Evolutionary conservation across 2,888 invertebrate genomes (phyloP).

Genomic region (Cerastoderma edule): DNA sequence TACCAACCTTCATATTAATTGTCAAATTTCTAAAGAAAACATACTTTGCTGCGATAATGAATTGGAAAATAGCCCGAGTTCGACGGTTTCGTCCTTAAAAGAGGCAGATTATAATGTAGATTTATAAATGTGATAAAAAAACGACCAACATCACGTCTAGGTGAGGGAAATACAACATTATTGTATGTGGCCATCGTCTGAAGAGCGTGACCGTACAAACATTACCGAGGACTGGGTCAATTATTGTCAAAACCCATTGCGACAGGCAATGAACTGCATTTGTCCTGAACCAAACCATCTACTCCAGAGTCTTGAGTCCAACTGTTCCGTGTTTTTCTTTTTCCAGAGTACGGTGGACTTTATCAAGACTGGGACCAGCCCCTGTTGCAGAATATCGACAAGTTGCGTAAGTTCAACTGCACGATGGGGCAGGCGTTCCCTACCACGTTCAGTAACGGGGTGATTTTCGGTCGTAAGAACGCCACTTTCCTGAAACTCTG

Average conservation of each 20-base stretch:
- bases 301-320: neutral
- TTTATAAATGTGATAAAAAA: too few relatives aligned
- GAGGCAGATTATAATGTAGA: too few relatives aligned
- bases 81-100: too few relatives aligned
- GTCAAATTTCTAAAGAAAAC: too few relatives aligned
- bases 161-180: too few relatives aligned
- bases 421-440: slow-evolving; percentile 23
- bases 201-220: neutral
- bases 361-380: slow-evolving; percentile 35
- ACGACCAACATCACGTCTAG: too few relatives aligned
- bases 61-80: too few relatives aligned
- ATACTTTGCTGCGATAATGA: too few relatives aligned
- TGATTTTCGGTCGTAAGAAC: slow-evolving; percentile 30
- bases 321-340: neutral
- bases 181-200: neutral
- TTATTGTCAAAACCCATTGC: neutral
- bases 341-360: slow-evolving; percentile 36
- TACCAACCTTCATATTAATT: too few relatives aligned
- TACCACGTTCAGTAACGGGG: slow-evolving; percentile 18
- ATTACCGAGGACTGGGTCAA: neutral
- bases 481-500: slow-evolving; percentile 31
- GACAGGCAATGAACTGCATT: neutral
- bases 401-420: slow-evolving; percentile 23
- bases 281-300: neutral
- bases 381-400: slow-evolving; percentile 11